Base-by-base conservation (phyloP, 2,888 invertebrate genomes). In the Trypoxylon attenuatum region DNA sequence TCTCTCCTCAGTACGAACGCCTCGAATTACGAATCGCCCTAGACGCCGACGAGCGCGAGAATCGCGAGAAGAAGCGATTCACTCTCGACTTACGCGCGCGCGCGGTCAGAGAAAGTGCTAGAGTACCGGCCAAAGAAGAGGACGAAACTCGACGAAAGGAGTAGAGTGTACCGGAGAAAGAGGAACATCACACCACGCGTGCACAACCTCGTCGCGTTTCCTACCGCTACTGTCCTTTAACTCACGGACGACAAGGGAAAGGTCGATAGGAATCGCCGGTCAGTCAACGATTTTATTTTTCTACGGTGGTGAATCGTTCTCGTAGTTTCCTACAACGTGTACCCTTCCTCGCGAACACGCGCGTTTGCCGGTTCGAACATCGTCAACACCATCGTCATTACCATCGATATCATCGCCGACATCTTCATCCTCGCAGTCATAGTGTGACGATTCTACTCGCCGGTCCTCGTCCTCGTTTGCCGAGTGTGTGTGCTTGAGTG, bases 241-340 rank as follows among this genome's bases (percentile, higher is more conserved):
- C 10, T 49, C 21, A 50, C 49, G 8, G 21, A 57, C 56, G 33
- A 60, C 38, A 53, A 45, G 52, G 45, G 45, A 18, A 25, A 51
- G 43, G 33, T n/a, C 16, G 39, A 16, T 27, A 43, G 27, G 63
- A 71, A 61, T 60, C 61, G 57, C 55, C 58, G 69, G 27, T 50
- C 39, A 57, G 23, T 38, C 58, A 45, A 63, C 74, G 57, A 47
- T 71, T 59, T 71, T 64, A 71, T 69, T 60, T 73, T 62, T 71
- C 29, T 73, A 71, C 70, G 69, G 74, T 76, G 69, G 74, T 76
- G 73, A 69, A 60, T 62, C 67, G 68, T 52, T 61, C 58, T 56
- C 59, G n/a, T n/a, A n/a, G n/a, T 62, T 46, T 62, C 55, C 56
- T 61, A 57, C 43, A 57, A n/a, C n/a, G n/a, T n/a, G n/a, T 27